Evolutionary conservation across 2,113 vertebrate genomes (phyloP), one percentile per base, ranked within the genome.

Genomic region (Hemicordylus capensis): DNA sequence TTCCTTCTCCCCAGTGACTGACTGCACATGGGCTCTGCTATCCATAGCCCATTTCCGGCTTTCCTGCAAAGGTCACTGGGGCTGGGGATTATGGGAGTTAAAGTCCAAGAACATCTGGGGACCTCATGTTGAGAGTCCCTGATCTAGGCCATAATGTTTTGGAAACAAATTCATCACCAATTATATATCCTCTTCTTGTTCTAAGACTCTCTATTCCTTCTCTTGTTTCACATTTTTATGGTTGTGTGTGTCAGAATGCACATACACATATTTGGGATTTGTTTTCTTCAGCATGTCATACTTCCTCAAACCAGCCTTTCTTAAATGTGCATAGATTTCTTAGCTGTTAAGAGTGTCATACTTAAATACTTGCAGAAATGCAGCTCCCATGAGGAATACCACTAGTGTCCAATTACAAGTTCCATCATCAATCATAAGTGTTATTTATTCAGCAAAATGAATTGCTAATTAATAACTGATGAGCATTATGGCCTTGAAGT

Each of bases 391-490:
- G 97, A 97, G 98, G 92, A 96, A 96, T 94, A 95, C 97, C 97
- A 96, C 96, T 93, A 97, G 97, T 97, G 97, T 96, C 98, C 98
- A 99, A 99, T 99, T 99, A 98, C 97, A 98, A 98, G 97, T 98
- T 98, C 97, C 96, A 98, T 98, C 98, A 99, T 99, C 98, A 98
- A 99, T 99, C 98, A 98, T 98, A 96, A 98, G 97, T 97, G 98
- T 98, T 99, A 99, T 99, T 99, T 99, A 99, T 99, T 98, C 98
- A 98, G 97, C 95, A 97, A 98, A 98, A 98, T 97, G 97, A 98
- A 99, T 98, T 99, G 98, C 98, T 99, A 99, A 99, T 99, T 99
- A 99, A 99, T 99, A 99, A 99, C 99, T 99, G 98, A 99, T 99
- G 98, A 98, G 97, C 98, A 98, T 99, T 98, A 98, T 98, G 98